Base-by-base conservation (phyloP, 1,140 invertebrate genomes). In the Ceratosolen solmsi region DNA sequence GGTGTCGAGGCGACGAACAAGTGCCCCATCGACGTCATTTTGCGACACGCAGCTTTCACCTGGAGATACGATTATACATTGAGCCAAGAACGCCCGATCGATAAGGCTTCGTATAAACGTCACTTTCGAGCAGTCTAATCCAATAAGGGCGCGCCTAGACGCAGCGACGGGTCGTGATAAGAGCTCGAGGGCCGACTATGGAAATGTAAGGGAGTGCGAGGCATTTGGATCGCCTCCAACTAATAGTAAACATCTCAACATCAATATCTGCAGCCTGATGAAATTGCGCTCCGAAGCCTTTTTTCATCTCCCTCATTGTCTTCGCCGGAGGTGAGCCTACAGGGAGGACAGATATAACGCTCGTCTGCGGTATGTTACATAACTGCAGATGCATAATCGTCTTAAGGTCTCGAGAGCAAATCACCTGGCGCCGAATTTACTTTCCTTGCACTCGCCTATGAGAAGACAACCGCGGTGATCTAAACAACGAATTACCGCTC, bases 221-320 rank as follows among this genome's bases (percentile, higher is more conserved):
- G 78, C 74, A 85, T 41, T 84, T 89, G 87, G 87, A 84, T 63
- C 56, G 41, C 51, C 63, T 86, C 87, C 87, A 89, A 88, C 85
- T 87, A 86, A 89, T 88, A 86, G 86, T 88, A 86, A 90, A 90
- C 87, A 90, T 89, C 87, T 90, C 88, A 86, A 89, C 86, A 88
- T 91, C 86, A 89, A 87, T 88, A 89, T 89, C 87, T 87, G 86
- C 86, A n/a, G 83, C 85, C 76, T 83, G 84, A 82, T 87, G 88
- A 88, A 90, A 90, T 90, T 88, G 80, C 87, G 84, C 88, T 89
- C 86, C 85, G 82, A 83, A 84, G 80, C 84, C 58, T 85, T 36
- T 54, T 54, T 22, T 46, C n/a, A n/a, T n/a, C n/a, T n/a, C n/a
- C n/a, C n/a, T n/a, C n/a, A n/a, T n/a, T n/a, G n/a, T n/a, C n/a